phyloP scores from a whole-genome alignment of 1,140 invertebrate genomes.

The Bombus picipes region DNA sequence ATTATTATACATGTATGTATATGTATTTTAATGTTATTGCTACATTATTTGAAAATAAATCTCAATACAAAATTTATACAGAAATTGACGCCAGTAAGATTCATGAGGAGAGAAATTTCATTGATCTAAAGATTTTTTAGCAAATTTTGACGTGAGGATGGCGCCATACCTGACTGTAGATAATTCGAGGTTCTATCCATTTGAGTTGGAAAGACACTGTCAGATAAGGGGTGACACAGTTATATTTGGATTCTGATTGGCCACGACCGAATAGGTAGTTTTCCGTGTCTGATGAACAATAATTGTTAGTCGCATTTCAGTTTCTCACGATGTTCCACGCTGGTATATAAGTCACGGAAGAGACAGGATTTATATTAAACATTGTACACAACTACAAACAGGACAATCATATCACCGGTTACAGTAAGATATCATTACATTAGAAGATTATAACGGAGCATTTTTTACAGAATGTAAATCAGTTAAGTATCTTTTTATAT shows the following conservation, averaged over 20 bases:
- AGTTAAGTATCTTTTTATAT: background rate
- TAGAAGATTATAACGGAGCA: too few species aligned
- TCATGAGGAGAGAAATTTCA: background rate
- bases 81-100: background rate
- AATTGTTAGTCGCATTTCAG: conserved; percentile 44
- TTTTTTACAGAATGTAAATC: conserved; percentile 24
- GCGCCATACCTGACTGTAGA: background rate
- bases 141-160: background rate
- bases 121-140: background rate
- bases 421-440: conserved; percentile 2
- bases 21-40: too few species aligned
- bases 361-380: background rate
- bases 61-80: background rate
- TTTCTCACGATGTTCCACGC: background rate
- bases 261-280: conserved; percentile 48
- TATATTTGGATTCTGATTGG: conserved; percentile 52
- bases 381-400: background rate
- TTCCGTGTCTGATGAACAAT: conserved; percentile 41
- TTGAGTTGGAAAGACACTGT: conserved; percentile 8
- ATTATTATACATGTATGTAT: too few species aligned
- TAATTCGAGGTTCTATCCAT: conserved; percentile 5
- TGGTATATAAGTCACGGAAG: conserved; percentile 51
- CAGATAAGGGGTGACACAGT: conserved; percentile 42
- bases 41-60: background rate
- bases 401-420: background rate